These are phyloP conservation scores for Entomyzon cyanotis DNA, from an alignment of 2,113 vertebrate species.

Conservation along the genomic window DNA sequence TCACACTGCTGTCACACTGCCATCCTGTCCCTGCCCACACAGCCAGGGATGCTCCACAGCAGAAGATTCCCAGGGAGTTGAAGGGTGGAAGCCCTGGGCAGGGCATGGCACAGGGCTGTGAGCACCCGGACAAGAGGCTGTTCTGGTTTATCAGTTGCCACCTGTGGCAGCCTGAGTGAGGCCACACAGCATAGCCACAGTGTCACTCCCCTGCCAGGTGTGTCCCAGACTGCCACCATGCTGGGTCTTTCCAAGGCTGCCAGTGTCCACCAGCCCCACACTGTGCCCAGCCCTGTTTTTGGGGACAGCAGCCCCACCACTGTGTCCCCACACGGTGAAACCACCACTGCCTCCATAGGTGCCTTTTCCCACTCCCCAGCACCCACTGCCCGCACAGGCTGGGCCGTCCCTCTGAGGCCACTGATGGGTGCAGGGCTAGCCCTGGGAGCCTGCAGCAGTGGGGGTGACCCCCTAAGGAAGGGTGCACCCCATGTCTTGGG, in stretches of 20 bases:
- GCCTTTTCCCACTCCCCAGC: slow-evolving; percentile 11
- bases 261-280: rapidly evolving
- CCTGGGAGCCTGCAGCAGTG: neutral
- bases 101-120: rapidly evolving
- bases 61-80: neutral
- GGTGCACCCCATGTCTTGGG: neutral
- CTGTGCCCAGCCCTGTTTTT: neutral
- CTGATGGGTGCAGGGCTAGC: neutral
- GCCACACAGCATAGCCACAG: rapidly evolving
- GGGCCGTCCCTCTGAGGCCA: neutral
- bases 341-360: slow-evolving; percentile 49
- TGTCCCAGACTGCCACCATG: neutral
- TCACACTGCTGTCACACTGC: neutral
- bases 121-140: rapidly evolving
- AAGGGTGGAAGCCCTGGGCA: neutral
- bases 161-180: rapidly evolving
- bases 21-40: neutral
- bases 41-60: neutral
- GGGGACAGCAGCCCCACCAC: neutral
- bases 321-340: rapidly evolving
- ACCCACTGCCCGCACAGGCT: neutral
- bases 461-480: neutral
- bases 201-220: neutral
- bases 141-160: neutral
- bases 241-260: neutral